These are phyloP conservation scores for Seriola aureovittata DNA, from an alignment of 2,113 vertebrate genomes.

Conservation along the genomic window DNA sequence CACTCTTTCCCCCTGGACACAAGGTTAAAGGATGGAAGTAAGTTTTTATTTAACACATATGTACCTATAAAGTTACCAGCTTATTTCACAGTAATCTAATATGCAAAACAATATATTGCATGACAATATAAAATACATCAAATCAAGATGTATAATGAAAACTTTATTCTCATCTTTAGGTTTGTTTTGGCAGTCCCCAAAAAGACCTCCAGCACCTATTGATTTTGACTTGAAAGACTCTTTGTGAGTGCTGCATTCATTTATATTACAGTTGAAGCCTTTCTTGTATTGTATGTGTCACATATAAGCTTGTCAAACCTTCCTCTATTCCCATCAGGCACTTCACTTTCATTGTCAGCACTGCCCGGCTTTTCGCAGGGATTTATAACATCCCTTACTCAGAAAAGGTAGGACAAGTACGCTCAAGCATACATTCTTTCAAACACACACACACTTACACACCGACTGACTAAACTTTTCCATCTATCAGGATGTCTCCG, in stretches of 20 bases:
- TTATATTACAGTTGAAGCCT: not conserved
- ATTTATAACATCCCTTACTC: slow-evolving; percentile 92
- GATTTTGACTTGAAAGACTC: slow-evolving; percentile 93
- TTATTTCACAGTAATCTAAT: not conserved
- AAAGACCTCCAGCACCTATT: slow-evolving; percentile 94
- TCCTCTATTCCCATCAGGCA: slow-evolving; percentile 86
- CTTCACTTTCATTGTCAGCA: slow-evolving; percentile 91
- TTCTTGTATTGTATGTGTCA: not conserved
- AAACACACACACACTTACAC: not conserved
- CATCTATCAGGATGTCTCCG: slow-evolving; percentile 87
- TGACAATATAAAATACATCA: not conserved
- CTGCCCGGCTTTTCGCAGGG: slow-evolving; percentile 91
- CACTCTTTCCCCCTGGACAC: slow-evolving; percentile 97
- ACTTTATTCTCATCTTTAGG: slow-evolving; percentile 79
- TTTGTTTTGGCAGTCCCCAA: slow-evolving; percentile 99
- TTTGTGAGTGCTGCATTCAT: slow-evolving; percentile 88
- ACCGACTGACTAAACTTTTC: slow-evolving; percentile 1
- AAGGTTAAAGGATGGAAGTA: slow-evolving; percentile 97
- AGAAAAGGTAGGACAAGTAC: slow-evolving; percentile 84
- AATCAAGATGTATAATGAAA: not conserved
- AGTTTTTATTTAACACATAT: slow-evolving; percentile 72
- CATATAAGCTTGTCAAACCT: not conserved
- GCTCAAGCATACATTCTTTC: not conserved
- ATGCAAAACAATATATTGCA: not conserved
- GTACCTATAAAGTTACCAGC: not conserved